Base-by-base conservation (phyloP, 2,888 invertebrate species). In the Stenotaenia linearis region DNA sequence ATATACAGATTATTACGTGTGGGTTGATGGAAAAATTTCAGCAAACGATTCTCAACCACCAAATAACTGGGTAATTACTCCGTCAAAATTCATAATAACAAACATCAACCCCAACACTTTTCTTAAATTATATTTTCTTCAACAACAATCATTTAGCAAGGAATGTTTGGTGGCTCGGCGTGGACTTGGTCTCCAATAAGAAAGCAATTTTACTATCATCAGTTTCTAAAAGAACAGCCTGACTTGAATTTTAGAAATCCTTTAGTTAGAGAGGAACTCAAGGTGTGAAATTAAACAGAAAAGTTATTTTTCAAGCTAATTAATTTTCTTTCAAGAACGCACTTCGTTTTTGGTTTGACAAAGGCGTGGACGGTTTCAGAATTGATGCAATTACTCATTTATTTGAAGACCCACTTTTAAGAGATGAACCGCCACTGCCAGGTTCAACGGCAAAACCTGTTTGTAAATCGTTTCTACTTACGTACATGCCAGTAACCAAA, bases 1-100 rank as follows among this genome's bases (percentile, higher is more conserved):
- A 0, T 94, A 90, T 84, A 89, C 88, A 0, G 89, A 92, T 83
- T 96, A 92, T 85, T 96, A 95, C 85, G 89, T 95, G 21, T 97
- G 96, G 96, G 86, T 86, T 25, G 89, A 91, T 83, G 88, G 87
- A 0, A 87, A 84, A 83, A 82, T 87, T 2, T 75, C 78, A 10
- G 9, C 45, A n/a, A 18, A 25, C 32, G 32, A 23, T 15, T 35
- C 76, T 12, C 37, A 40, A 21, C 79, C 79, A 21, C 81, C 81
- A 12, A 81, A 81, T 30, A 81, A 81, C 75, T 81, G 81, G 81
- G 81, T 80, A 80, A 79, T 9, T 5, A 45, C n/a, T n/a, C n/a
- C n/a, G n/a, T n/a, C 3, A 18, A 10, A 45, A 45, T 45, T 45
- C 18, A 15, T 10, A 45, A n/a, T n/a, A n/a, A n/a, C n/a, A n/a